Evolutionary conservation across 2,113 vertebrate species (phyloP).

Genomic region (Peromyscus leucopus): DNA sequence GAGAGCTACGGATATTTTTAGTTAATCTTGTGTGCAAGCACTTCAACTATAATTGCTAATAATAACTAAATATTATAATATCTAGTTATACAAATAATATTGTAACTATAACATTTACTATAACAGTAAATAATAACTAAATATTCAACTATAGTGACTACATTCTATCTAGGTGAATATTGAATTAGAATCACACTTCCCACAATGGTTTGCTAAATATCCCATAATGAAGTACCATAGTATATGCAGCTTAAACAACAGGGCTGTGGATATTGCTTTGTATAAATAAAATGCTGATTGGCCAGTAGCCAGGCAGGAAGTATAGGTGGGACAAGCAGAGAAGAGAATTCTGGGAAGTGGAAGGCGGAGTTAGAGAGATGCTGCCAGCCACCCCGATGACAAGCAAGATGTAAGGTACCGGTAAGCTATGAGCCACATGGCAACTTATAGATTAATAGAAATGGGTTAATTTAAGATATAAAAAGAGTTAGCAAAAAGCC

Average conservation of each 20-base stretch:
- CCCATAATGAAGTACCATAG: background rate
- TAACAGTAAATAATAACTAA: background rate
- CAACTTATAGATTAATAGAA: too few relatives aligned
- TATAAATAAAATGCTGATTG: too few relatives aligned
- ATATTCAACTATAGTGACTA: background rate
- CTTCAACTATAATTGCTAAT: background rate
- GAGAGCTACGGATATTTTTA: background rate
- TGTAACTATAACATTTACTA: background rate
- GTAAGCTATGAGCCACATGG: too few relatives aligned
- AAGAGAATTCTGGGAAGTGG: too few relatives aligned
- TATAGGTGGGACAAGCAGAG: too few relatives aligned
- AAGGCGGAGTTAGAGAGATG: too few relatives aligned
- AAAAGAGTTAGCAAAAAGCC: too few relatives aligned
- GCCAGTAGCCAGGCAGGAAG: too few relatives aligned
- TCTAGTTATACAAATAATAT: background rate
- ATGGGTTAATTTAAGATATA: too few relatives aligned
- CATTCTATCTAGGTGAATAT: background rate
- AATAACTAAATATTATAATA: background rate
- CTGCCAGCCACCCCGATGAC: too few relatives aligned
- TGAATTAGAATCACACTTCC: background rate
- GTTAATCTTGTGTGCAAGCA: background rate
- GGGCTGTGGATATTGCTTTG: too few relatives aligned
- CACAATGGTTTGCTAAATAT: background rate
- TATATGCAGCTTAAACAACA: background rate
- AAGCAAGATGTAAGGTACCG: too few relatives aligned